Base-by-base conservation (phyloP, 2,888 invertebrate species). In the Metellina segmentata region DNA sequence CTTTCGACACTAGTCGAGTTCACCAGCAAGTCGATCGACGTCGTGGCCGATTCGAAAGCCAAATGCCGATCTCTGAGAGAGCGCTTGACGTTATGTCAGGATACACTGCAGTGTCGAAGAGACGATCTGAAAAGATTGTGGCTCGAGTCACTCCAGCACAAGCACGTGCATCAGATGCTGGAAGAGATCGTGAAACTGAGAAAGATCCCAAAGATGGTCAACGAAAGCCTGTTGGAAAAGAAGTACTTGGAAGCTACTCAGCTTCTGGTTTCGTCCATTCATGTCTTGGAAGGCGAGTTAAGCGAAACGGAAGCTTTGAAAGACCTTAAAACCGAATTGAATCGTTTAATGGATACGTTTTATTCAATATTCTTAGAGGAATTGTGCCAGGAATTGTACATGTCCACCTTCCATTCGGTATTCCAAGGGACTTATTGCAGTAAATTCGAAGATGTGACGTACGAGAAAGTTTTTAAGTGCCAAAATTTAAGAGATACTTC, bases 91-190 rank as follows among this genome's bases (percentile, higher is more conserved):
- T 53, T 51, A 4, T 98, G 98, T 94, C 98, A 98, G 95, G 96
- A 96, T 52, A 95, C 99, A 89, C 95, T 99, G 93, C 97, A 98
- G 92, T 97, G 99, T 95, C 97, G 98, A 87, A 96, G 98, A 71
- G 99, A 99, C 94, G 99, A 99, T 94, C 95, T 99, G 92, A 97
- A 98, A 94, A 97, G 98, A 93, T 96, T 99, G 90, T 99, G 99
- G 98, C 96, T 98, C 6, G 99, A 99, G 95, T 98, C 98, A 0
- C 96, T 99, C 16, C 98, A 99, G 94, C 98, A 99, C 94, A 98
- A 98, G 94, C 97, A 98, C 94, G 97, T 98, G 89, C 95, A 98
- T 75, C 96, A 97, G 93, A 96, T 99, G 95, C 95, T 99, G 75
- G 97, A 98, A 94, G 97, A 98, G 95, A 98, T 99, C 97, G 97